Percentiles rank a stretch among this genome's conserved stretches.
Conservation (phyloP, 1,140 invertebrate species). For the Gonatopus flavifemur region DNA sequence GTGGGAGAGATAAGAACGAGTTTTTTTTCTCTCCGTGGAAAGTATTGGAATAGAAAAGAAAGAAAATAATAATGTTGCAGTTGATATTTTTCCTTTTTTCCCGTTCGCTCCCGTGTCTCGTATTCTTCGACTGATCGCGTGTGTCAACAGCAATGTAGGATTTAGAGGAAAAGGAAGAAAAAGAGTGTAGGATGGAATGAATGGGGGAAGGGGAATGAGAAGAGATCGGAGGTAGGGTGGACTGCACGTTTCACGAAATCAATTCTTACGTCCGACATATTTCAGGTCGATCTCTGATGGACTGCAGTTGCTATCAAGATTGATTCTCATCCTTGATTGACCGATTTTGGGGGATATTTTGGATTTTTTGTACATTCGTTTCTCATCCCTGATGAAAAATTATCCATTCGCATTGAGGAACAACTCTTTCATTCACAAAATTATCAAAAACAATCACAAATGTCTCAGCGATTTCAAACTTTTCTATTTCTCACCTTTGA, state of each 20-base stretch:
- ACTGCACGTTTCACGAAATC: conserved; percentile 23
- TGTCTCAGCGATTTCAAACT: no score
- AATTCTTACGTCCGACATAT: conserved; percentile 27
- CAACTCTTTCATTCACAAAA: no score
- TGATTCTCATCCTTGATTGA: conserved; percentile 24
- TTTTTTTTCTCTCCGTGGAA: no score
- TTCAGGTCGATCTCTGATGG: conserved; percentile 25
- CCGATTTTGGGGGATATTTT: no score
- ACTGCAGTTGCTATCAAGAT: conserved; percentile 23
- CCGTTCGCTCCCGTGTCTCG: conserved; percentile 9
- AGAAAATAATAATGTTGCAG: no score
- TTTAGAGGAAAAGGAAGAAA: conserved; percentile 5
- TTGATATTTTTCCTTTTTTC: not conserved
- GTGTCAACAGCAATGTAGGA: conserved; percentile 21
- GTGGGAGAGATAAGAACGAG: no score
- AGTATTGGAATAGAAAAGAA: no score
- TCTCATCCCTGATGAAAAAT: no score
- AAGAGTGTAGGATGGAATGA: conserved; percentile 1
- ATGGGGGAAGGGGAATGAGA: not conserved
- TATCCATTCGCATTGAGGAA: no score
- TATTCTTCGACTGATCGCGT: conserved; percentile 18
- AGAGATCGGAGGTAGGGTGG: conserved; percentile 9
- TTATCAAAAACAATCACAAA: no score
- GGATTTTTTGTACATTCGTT: no score
- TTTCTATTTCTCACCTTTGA: no score